Percentiles rank a stretch among this genome's conserved stretches.
Conservation (phyloP, 2,888 invertebrate genomes). For the Bedellia somnulentella region DNA sequence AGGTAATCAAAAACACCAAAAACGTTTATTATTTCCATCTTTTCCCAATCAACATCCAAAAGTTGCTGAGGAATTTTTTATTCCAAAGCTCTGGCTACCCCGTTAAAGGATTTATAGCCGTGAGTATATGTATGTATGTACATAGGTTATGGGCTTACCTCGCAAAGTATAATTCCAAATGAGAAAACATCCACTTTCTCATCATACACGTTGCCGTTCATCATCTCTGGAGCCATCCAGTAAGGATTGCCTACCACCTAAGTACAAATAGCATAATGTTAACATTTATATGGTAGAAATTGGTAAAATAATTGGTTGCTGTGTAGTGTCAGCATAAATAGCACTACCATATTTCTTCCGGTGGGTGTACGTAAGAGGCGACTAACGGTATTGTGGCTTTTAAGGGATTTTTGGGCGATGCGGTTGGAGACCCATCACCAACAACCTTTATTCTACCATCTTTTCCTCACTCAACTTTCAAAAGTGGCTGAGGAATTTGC, state of each 20-base stretch:
- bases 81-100: too few relatives aligned
- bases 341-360: neutral
- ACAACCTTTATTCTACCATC: neutral
- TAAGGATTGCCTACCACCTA: conserved; percentile 92
- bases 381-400: neutral
- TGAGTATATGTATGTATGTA: too few relatives aligned
- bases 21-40: too few relatives aligned
- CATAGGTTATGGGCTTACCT: conserved; percentile 65
- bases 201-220: conserved; percentile 94
- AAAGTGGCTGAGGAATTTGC: too few relatives aligned
- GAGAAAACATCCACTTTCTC: conserved; percentile 96
- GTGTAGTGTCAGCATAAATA: too few relatives aligned
- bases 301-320: neutral
- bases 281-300: neutral
- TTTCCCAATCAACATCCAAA: too few relatives aligned
- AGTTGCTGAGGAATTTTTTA: too few relatives aligned
- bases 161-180: conserved; percentile 92
- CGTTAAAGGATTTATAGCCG: too few relatives aligned
- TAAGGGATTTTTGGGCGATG: neutral
- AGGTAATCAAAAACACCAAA: too few relatives aligned
- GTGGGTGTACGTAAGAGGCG: neutral
- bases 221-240: conserved; percentile 99
- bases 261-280: neutral
- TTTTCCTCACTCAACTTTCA: too few relatives aligned
- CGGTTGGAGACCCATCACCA: neutral